Evolutionary conservation across 2,888 invertebrate species (phyloP).

Genomic region (Drosophila merina): DNA sequence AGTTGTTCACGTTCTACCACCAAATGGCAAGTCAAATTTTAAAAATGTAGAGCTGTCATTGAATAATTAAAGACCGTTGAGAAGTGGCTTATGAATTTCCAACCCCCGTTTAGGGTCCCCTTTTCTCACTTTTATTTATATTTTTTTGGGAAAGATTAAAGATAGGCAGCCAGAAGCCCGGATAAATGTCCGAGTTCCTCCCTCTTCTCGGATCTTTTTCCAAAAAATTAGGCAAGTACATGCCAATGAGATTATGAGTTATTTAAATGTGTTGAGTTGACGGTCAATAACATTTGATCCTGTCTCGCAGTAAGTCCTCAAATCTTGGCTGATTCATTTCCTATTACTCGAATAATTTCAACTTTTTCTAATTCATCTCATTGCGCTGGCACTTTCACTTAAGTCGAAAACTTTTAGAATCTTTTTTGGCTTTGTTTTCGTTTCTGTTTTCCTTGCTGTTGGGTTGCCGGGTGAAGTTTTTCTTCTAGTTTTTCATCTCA

Average conservation of each 20-base stretch:
- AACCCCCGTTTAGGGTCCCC: neutral
- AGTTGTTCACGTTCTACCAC: constrained; percentile 4
- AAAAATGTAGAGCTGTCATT: constrained; percentile 6
- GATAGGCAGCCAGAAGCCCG: neutral
- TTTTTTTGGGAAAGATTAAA: neutral
- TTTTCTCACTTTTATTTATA: neutral
- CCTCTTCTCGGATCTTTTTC: neutral
- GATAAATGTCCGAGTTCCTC: neutral
- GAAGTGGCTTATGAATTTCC: neutral
- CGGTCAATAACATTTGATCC: constrained; percentile 25
- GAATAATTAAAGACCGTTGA: neutral
- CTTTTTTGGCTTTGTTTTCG: constrained; percentile 34
- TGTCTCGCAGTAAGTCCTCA: constrained; percentile 10
- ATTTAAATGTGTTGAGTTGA: constrained; percentile 13
- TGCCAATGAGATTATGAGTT: constrained; percentile 20
- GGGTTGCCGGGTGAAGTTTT: constrained; percentile 61
- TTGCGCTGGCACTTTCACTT: constrained; percentile 61
- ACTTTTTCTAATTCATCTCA: constrained; percentile 46
- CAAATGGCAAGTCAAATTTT: constrained; percentile 1
- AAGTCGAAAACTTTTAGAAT: constrained; percentile 65
- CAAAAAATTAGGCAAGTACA: neutral
- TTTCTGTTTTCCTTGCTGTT: constrained; percentile 22
- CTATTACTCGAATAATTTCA: constrained; percentile 40
- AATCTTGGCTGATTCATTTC: constrained; percentile 45
- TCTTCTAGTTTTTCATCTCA: constrained; percentile 36